Evolutionary conservation across 2,797 vertebrate species (phyloP), one percentile per base, ranked within the genome.

Genomic region (Esox lucius): DNA sequence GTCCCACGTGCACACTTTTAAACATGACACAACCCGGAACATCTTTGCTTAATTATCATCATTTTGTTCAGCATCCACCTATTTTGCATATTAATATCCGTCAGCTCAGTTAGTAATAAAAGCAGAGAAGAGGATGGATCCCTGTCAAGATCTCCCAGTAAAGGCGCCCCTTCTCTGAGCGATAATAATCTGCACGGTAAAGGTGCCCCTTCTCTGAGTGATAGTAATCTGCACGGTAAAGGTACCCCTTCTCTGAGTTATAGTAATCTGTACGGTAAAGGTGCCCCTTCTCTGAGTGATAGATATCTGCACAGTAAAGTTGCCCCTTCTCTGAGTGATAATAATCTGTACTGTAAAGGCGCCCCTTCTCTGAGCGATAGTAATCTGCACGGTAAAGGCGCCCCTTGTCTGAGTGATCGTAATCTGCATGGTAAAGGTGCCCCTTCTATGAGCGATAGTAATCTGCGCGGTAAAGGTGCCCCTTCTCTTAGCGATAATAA

Each of bases 11-110:
- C 90, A 82, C 92, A 78, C 92, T 91, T 92, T 94, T 94, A 94
- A 94, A 93, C 89, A 87, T 88, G 80, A 87, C 91, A 89, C 91
- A 91, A 91, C 90, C 81, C 91, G 80, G 87, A 93, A 94, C 93
- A 93, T 93, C 92, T 93, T 91, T 90, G 83, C 91, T 94, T 94
- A 94, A 95, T 95, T 94, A 95, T 93, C 92, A 90, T 90, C 93
- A 93, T 94, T 95, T 95, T 95, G 94, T 95, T 93, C 91, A 80
- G 90, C 92, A 91, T 94, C 91, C 86, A 88, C 88, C 91, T 91
- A 85, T 91, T 93, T 93, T 91, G 92, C 93, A 94, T 94, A 93
- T 93, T 93, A 94, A 93, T 94, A 93, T 93, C 90, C 87, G 89
- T 92, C 91, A 91, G 90, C 88, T 88, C 85, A 65, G 81, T 78